Conservation (phyloP, 2,113 vertebrate genomes). For the Sorex fumeus region DNA sequence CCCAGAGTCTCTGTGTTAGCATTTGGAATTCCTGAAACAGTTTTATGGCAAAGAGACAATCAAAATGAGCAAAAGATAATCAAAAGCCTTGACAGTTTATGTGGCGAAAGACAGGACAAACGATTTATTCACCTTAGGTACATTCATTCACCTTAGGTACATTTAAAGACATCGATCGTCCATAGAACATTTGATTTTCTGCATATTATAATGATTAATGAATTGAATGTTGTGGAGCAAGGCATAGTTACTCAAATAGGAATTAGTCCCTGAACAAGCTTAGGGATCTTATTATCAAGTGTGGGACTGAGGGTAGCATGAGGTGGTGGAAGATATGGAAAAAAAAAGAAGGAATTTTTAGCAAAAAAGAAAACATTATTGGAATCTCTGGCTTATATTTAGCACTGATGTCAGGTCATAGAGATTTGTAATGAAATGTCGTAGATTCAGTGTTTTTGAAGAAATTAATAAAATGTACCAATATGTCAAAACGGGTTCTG, state of each 20-base stretch:
- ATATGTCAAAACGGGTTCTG: neutral
- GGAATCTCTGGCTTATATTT: neutral
- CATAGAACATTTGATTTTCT: slow-evolving; percentile 74
- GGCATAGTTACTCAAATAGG: slow-evolving; percentile 92
- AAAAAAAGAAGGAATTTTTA: neutral
- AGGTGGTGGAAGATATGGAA: neutral
- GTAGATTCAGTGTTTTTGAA: neutral
- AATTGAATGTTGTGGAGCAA: slow-evolving; percentile 93
- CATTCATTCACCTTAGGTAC: neutral
- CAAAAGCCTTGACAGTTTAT: neutral
- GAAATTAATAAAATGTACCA: slow-evolving; percentile 2
- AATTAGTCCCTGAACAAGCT: slow-evolving; percentile 91
- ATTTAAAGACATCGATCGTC: neutral
- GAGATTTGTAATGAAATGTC: slow-evolving; percentile 7
- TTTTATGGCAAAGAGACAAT: neutral
- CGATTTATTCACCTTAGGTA: neutral
- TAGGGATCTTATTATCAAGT: slow-evolving; percentile 90
- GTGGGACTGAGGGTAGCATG: slow-evolving; percentile 79
- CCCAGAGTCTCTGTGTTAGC: neutral
- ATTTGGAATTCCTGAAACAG: slow-evolving; percentile 5
- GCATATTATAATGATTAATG: slow-evolving; percentile 92
- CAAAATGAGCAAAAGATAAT: neutral
- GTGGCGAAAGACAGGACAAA: neutral
- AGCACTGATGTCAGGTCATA: neutral
- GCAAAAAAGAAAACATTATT: neutral